Conservation (phyloP, 1,140 invertebrate species). For the Musca vetustissima region DNA sequence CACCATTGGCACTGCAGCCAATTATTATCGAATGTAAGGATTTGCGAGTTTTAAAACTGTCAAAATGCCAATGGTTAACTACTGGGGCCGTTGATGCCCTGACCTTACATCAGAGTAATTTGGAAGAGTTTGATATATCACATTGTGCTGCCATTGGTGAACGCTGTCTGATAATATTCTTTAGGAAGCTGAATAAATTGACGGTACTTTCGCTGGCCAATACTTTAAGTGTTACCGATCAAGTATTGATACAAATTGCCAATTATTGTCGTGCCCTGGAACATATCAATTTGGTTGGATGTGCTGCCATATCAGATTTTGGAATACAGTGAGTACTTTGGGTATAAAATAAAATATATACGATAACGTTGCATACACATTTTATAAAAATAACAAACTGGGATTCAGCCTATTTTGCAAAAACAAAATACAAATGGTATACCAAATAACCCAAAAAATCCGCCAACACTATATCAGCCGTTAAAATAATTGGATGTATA, state of each 20-base stretch:
- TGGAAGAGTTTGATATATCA: slow-evolving; percentile 62
- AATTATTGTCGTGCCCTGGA: slow-evolving; percentile 59
- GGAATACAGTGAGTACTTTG: slow-evolving; percentile 58
- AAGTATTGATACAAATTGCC: slow-evolving; percentile 59
- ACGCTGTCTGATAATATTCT: slow-evolving; percentile 60
- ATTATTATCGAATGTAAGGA: slow-evolving; percentile 61
- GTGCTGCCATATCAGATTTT: slow-evolving; percentile 60
- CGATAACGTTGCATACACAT: no score
- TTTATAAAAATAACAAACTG: no score
- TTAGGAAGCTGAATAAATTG: slow-evolving; percentile 59
- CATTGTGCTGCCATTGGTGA: slow-evolving; percentile 59
- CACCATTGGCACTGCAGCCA: slow-evolving; percentile 60
- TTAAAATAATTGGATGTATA: no score
- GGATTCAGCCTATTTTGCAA: no score
- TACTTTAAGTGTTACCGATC: slow-evolving; percentile 60
- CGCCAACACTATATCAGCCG: no score
- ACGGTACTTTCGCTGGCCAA: slow-evolving; percentile 60
- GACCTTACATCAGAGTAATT: slow-evolving; percentile 58
- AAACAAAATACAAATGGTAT: no score
- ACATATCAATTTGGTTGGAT: slow-evolving; percentile 60
- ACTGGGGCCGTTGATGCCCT: slow-evolving; percentile 61
- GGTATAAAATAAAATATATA: no score
- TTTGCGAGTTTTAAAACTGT: slow-evolving; percentile 58
- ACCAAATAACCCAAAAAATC: no score
- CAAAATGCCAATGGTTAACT: slow-evolving; percentile 60